Percentiles rank a stretch among this genome's conserved stretches.
Evolutionary conservation across 2,113 vertebrate genomes (phyloP).

Genomic region (Aegypius monachus): DNA sequence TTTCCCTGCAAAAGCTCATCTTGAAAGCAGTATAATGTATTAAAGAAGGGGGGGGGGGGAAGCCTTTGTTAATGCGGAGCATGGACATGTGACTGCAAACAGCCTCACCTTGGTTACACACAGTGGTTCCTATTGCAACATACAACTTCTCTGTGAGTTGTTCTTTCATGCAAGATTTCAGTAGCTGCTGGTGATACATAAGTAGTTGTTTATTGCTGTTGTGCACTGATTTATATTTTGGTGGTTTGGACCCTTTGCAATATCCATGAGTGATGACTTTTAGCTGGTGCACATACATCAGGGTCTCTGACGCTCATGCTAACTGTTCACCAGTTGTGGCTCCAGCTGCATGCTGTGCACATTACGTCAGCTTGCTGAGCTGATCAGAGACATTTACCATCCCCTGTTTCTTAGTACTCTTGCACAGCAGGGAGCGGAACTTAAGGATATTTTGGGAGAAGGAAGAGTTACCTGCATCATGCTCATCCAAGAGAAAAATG

Average conservation of each 20-base stretch:
- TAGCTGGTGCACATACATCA: background rate
- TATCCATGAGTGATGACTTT: background rate
- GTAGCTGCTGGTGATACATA: background rate
- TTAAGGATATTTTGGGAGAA: background rate
- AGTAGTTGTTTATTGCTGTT: background rate
- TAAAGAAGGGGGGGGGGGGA: background rate
- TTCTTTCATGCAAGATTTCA: background rate
- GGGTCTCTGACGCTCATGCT: background rate
- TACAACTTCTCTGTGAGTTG: background rate
- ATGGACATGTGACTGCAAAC: background rate
- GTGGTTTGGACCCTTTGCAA: background rate
- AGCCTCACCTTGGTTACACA: rapidly evolving
- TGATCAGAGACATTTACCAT: background rate
- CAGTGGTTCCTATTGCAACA: background rate
- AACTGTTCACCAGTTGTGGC: background rate
- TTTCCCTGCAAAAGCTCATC: background rate
- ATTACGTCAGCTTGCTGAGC: background rate
- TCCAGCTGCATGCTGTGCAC: background rate
- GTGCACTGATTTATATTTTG: background rate
- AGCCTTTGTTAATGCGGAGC: background rate
- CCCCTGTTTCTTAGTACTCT: background rate
- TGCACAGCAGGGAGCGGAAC: rapidly evolving
- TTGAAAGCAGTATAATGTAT: background rate
- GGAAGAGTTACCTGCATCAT: background rate
- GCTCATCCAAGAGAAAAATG: background rate